These are phyloP conservation scores for Sweltsa coloradensis DNA, from an alignment of 1,140 invertebrate species.

Conservation along the genomic window DNA sequence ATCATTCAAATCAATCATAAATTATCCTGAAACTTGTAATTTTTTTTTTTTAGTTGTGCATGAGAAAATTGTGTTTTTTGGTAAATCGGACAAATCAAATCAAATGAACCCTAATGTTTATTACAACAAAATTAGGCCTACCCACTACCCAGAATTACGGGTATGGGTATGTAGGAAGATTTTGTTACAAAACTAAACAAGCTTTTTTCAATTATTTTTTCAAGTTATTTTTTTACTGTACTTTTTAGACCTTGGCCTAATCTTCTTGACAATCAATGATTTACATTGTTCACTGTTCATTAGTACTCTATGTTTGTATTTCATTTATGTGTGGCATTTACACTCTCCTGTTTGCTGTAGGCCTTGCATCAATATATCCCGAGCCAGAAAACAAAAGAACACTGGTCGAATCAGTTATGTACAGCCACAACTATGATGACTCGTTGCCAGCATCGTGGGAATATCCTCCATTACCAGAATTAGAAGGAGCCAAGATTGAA, in stretches of 20 bases:
- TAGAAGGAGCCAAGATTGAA: conserved; percentile 3
- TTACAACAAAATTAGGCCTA: too few relatives aligned
- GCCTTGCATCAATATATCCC: conserved; percentile 72
- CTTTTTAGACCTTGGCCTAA: neutral
- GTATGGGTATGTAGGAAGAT: too few relatives aligned
- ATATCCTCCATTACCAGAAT: conserved; percentile 39
- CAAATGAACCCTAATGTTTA: too few relatives aligned
- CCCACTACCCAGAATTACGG: too few relatives aligned
- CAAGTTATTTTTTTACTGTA: neutral
- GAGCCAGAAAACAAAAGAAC: conserved; percentile 61
- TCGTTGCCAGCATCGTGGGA: conserved; percentile 61
- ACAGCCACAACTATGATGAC: conserved; percentile 64
- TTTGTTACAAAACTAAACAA: too few relatives aligned
- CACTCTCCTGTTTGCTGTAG: conserved; percentile 33
- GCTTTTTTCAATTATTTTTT: too few relatives aligned
- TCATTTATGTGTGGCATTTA: neutral
- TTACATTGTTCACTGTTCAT: neutral
- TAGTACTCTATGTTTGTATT: neutral
- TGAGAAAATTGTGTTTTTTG: too few relatives aligned
- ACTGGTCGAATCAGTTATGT: conserved; percentile 62
- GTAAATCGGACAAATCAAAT: too few relatives aligned
- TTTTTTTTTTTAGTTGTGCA: too few relatives aligned
- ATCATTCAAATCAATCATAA: too few relatives aligned
- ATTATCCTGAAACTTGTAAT: too few relatives aligned
- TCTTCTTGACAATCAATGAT: neutral